Base-by-base conservation (phyloP, 1,140 invertebrate genomes). In the Gonatopus flavifemur region DNA sequence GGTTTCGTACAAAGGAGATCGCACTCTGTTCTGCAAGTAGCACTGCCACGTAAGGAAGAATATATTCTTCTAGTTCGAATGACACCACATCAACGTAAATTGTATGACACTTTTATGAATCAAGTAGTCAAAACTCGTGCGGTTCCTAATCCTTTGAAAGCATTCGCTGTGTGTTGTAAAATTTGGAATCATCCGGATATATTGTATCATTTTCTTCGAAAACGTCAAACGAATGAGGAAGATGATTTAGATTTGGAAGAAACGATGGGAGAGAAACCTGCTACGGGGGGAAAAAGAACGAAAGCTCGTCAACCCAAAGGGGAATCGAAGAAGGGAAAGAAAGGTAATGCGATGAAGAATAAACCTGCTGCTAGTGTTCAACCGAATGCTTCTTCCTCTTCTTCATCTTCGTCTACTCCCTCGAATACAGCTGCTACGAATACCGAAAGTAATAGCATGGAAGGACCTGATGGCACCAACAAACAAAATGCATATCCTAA, bases 161-260 rank as follows among this genome's bases (percentile, higher is more conserved):
- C 97, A 3, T 99, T 98, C 79, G 93, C 96, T 31, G 93, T 98
- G 41, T 98, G 96, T 74, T 98, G 95, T 69, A 98, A 99, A 81
- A 98, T 99, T 57, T 98, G 96, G 96, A 99, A 99, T 72, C 97
- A 99, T 80, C 96, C 97, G 0, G 97, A 99, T 78, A 90, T 98
- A 38, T 72, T 99, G 22, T 95, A 94, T 67, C 89, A 95, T 70
- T 92, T 96, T 69, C 70, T 97, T 35, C 87, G 88, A 65, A 93
- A 95, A 69, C 84, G 89, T 45, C 85, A 86, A 60, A 84, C 83
- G 38, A 86, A 85, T 20, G 90, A 90, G 56, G 90, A 91, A 31
- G 86, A 93, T 59, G 95, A 97, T 80, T 84, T 96, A 56, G 94
- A 97, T 78, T 81, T 96, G 62, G 94, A 96, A 70, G 85, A 78